Base-by-base conservation (phyloP, 2,113 vertebrate genomes). In the Microcebus griseorufus region DNA sequence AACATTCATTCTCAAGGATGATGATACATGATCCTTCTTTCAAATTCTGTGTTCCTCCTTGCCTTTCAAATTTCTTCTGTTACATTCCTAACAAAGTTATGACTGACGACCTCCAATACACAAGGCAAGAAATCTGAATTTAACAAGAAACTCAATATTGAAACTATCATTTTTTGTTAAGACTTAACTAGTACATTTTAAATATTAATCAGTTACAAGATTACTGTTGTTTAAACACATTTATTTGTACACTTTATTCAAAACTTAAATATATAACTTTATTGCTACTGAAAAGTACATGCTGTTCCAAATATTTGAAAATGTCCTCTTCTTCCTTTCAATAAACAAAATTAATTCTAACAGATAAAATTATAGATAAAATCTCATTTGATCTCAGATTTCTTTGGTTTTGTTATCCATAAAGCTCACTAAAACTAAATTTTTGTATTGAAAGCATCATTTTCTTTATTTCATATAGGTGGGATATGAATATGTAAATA, bases 41-140 rank as follows among this genome's bases (percentile, higher is more conserved):
- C 39, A 82, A 88, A 53, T 93, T 91, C 39, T 90, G 45, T 73
- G 1, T 93, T 80, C 27, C 96, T 90, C 13, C 27, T 89, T 81
- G 18, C n/a, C 37, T 95, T 83, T 96, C 78, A 94, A n/a, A 95
- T 88, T 90, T 93, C 23, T 85, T 83, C 37, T 81, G 23, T 90
- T 84, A 13, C n/a, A 80, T 88, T 83, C 8, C 65, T 95, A 37
- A 88, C 27, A 92, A 88, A 89, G n/a, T 86, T 73, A 55, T 16
- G 3, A 70, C 75, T 90, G 14, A 11, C 84, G 39, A 60, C 13
- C 25, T 51, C 22, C 34, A 84, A 70, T 27, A 75, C 2, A 42
- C 9, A 90, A 70, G 29, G 5, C 51, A 91, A 42, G 34, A 88
- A 3, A 64, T 84, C 20, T 76, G 25, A 89, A 78, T 37, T 80